These are phyloP conservation scores for Odontamblyopus rebecca DNA, from an alignment of 2,797 vertebrate species.

Conservation along the genomic window DNA sequence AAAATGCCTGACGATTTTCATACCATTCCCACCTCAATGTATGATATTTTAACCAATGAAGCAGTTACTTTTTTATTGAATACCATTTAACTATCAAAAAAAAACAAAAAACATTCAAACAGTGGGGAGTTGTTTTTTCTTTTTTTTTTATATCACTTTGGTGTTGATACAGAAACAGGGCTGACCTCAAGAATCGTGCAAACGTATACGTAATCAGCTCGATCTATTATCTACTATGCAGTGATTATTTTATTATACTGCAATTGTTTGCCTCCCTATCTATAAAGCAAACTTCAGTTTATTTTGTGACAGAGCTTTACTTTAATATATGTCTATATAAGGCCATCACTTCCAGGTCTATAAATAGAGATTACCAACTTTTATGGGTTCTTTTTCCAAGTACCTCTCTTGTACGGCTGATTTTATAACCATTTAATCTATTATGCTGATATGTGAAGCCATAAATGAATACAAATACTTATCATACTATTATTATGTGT, in stretches of 20 bases:
- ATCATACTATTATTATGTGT: not conserved
- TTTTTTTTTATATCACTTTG: no score
- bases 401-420: not conserved
- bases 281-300: no score
- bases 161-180: not conserved
- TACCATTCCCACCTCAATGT: constrained; percentile 1
- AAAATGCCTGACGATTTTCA: constrained; percentile 12
- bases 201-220: not conserved
- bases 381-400: not conserved
- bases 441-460: not conserved
- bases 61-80: constrained; percentile 3
- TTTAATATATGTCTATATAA: not conserved
- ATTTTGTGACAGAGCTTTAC: not conserved
- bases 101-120: not conserved
- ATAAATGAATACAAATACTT: not conserved
- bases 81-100: not conserved
- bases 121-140: not conserved
- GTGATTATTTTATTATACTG: not conserved
- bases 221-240: not conserved
- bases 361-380: not conserved
- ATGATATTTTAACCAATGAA: constrained; percentile 2
- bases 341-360: not conserved
- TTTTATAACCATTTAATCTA: not conserved
- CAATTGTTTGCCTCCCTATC: not conserved
- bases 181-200: not conserved